Percentiles rank a stretch among this genome's conserved stretches.
Conservation (phyloP, 2,113 vertebrate species). For the Trachemys scripta region DNA sequence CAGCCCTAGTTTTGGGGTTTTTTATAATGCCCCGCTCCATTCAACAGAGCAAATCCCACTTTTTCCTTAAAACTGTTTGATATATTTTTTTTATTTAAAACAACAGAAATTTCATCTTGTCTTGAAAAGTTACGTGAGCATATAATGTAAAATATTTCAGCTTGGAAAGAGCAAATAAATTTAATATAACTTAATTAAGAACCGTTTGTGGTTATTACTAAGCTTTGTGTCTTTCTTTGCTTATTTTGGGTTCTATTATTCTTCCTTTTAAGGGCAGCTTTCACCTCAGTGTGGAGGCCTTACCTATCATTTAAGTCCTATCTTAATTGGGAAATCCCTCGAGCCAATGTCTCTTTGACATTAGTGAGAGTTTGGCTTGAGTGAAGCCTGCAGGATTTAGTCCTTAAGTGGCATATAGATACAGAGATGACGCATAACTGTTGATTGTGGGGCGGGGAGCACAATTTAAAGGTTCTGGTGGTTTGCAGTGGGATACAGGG, state of each 20-base stretch:
- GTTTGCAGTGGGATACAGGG: not conserved
- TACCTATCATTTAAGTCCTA: constrained; percentile 56
- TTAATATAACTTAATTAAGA: constrained; percentile 55
- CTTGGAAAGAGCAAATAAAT: constrained; percentile 53
- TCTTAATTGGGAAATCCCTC: not conserved
- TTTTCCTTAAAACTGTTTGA: constrained; percentile 20
- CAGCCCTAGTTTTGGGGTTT: not conserved
- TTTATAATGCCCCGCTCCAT: not conserved
- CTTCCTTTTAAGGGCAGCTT: not conserved
- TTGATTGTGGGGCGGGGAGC: not conserved
- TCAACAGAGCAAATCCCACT: not conserved
- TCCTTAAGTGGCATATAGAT: not conserved
- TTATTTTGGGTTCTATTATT: constrained; percentile 54
- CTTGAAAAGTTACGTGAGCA: constrained; percentile 50
- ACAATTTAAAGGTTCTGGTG: not conserved
- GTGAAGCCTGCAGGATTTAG: not conserved
- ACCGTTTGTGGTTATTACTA: not conserved
- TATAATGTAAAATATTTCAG: constrained; percentile 31
- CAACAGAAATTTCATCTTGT: constrained; percentile 4
- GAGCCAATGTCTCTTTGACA: not conserved
- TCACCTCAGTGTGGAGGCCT: constrained; percentile 54
- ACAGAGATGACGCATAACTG: not conserved
- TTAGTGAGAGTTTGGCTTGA: not conserved
- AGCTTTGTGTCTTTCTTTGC: constrained; percentile 43
- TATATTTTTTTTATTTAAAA: not conserved